Evolutionary conservation across 2,113 vertebrate species (phyloP).

Genomic region (Panthera tigris): DNA sequence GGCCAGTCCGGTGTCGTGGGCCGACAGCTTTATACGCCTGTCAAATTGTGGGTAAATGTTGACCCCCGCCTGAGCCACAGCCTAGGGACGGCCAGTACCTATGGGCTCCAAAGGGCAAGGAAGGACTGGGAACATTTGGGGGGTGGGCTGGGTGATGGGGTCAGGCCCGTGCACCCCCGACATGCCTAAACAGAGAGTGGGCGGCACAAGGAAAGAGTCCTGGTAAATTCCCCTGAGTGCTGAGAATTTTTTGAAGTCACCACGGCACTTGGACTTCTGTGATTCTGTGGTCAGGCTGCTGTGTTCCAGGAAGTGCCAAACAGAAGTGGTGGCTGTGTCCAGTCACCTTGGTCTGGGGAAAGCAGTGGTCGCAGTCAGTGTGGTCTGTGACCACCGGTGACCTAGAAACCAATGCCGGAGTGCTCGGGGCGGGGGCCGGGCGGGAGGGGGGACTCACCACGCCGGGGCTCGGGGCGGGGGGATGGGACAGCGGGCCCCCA

Average conservation of each 20-base stretch:
- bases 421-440: not conserved
- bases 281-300: conserved; percentile 60
- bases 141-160: too few relatives aligned
- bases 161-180: not conserved
- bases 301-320: conserved; percentile 78
- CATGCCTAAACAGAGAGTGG: not conserved
- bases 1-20: not conserved
- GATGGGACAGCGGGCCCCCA: not conserved
- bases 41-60: accelerated
- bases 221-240: not conserved
- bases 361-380: not conserved
- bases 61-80: accelerated
- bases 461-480: accelerated
- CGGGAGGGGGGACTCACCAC: not conserved
- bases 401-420: conserved; percentile 57
- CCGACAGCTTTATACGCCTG: not conserved
- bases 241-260: not conserved
- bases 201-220: not conserved
- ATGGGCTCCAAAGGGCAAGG: accelerated
- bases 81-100: accelerated
- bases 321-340: conserved; percentile 81
- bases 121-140: accelerated
- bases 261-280: not conserved
- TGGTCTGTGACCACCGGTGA: conserved; percentile 66
- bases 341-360: conserved; percentile 36